Percentiles rank a stretch among this genome's conserved stretches.
Conservation (phyloP, 2,113 vertebrate genomes). For the Leptobrachium ailaonicum region DNA sequence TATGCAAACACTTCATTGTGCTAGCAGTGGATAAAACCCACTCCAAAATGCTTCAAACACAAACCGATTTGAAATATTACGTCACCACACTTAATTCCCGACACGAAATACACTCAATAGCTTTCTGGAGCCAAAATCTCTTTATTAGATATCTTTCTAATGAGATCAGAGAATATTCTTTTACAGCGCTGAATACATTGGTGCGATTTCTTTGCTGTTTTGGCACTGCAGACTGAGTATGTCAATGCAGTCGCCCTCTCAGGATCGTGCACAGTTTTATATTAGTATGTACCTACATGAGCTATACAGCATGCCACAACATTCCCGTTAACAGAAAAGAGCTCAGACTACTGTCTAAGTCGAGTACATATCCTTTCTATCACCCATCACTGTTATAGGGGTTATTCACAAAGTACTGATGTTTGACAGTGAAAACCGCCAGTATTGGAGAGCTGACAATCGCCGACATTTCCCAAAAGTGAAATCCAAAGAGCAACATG, state of each 20-base stretch:
- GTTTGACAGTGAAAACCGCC: no score
- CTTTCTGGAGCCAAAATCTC: conserved; percentile 3
- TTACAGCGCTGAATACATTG: conserved; percentile 9
- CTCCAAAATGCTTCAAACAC: neutral
- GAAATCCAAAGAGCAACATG: no score
- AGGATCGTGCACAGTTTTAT: no score
- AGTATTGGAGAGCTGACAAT: no score
- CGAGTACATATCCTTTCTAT: no score
- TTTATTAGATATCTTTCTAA: conserved; percentile 20
- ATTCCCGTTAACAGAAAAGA: no score
- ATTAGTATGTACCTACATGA: no score
- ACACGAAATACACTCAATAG: neutral
- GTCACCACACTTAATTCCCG: conserved; percentile 20
- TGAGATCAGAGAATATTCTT: conserved; percentile 7
- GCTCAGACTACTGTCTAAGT: no score
- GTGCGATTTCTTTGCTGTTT: neutral
- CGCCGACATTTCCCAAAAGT: no score
- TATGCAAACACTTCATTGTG: neutral
- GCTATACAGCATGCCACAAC: no score
- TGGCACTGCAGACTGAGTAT: neutral
- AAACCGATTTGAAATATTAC: conserved; percentile 16
- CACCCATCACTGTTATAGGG: no score
- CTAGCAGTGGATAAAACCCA: neutral
- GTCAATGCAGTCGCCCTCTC: neutral
- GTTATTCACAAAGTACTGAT: no score